Evolutionary conservation across 2,113 vertebrate species (phyloP), one percentile per base, ranked within the genome.

Genomic region (Melanostigma gelatinosum): DNA sequence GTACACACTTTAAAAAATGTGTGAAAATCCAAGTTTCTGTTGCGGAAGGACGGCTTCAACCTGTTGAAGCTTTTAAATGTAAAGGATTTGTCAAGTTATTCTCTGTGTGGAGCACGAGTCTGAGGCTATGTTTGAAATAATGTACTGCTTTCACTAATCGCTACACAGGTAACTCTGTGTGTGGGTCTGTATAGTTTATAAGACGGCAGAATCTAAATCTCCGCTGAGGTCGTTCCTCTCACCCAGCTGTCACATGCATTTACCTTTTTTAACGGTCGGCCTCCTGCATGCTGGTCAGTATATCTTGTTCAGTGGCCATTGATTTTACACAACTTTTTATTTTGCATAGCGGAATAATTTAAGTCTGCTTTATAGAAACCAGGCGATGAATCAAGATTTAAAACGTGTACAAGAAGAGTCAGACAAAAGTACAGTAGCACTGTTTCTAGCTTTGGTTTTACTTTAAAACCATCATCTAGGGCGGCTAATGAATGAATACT

Each of bases 191-290:
- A 4, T 10, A 18, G 42, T 20, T 27, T 16, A 36, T 5, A 29
- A 67, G 27, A 67, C 4, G 22, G 48, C 6, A 29, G 22, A 75
- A 42, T 76, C 29, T 38, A 68, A 77, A 68, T 8, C 29, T 57
- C 44, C 24, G 15, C 34, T 22, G 11, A 65, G 24, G 38, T 68
- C 18, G 24, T 38, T 63, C 60, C 13, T 64, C 60, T 64, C 60
- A 40, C 46, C 32, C 46, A 29, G 61, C 72, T 70, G 32, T 22
- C 42, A 8, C 9, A 13, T 58, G 48, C 24, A 58, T 77, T 4
- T 8, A 67, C 8, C 22, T 38, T 3, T 60, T 50, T 24, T 20
- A 6, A 38, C 29, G 8, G 46, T 54, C 50, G n/a, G 24, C 0
- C 4, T 32, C 15, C 22, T 20, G 22, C 29, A 27, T 18, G 11